Conservation (phyloP, 2,888 invertebrate species). For the Dynastes maya region DNA sequence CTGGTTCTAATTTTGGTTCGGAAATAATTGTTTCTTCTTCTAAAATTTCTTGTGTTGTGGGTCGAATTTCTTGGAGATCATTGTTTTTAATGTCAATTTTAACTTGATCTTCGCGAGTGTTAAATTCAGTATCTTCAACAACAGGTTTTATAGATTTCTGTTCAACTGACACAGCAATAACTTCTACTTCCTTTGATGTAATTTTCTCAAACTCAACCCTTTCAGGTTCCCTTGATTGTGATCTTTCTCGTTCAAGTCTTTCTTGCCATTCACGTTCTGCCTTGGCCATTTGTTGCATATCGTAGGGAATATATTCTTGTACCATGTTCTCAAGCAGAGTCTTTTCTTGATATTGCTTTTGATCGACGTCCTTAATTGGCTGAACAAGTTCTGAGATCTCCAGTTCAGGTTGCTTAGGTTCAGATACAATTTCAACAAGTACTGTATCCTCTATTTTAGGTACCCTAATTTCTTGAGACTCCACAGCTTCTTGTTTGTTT, state of each 20-base stretch:
- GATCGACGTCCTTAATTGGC: background rate
- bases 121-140: background rate
- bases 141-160: background rate
- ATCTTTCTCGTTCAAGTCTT: constrained; percentile 39
- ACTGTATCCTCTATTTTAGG: background rate
- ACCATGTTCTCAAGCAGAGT: constrained; percentile 18
- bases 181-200: background rate
- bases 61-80: too few species aligned
- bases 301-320: constrained; percentile 41
- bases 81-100: too few species aligned
- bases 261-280: constrained; percentile 50
- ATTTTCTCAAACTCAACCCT: constrained; percentile 19
- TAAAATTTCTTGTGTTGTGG: too few species aligned
- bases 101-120: background rate
- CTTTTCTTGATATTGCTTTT: constrained; percentile 9
- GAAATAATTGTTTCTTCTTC: too few species aligned
- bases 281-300: constrained; percentile 40
- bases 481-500: background rate
- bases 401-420: background rate
- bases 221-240: constrained; percentile 13
- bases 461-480: background rate
- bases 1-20: too few species aligned
- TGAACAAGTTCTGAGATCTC: background rate
- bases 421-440: background rate
- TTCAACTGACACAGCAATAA: background rate